phyloP scores from a whole-genome alignment of 2,888 invertebrate species.

The Limnephilus rhombicus region DNA sequence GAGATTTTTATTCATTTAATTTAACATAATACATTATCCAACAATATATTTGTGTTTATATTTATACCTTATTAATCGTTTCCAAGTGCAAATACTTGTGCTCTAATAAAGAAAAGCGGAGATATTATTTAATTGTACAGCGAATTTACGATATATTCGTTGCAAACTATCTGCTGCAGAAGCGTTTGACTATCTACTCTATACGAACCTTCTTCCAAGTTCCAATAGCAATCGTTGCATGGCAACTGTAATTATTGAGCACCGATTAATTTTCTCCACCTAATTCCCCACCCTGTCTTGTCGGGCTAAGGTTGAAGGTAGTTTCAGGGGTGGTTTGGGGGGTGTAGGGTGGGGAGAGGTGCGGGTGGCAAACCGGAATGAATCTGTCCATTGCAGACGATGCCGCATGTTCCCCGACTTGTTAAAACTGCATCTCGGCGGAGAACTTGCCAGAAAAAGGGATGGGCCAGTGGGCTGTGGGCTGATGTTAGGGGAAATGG shows the following conservation, averaged over 20 bases:
- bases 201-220: background rate
- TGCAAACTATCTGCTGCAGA: background rate
- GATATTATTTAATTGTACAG: background rate
- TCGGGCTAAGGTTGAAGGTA: background rate
- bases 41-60: too few species aligned
- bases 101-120: too few species aligned
- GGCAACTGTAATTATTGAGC: slow-evolving; percentile 38
- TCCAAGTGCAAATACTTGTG: too few species aligned
- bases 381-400: slow-evolving; percentile 65
- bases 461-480: slow-evolving; percentile 9
- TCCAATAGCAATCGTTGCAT: slow-evolving; percentile 30
- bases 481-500: slow-evolving; percentile 17
- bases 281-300: slow-evolving; percentile 8
- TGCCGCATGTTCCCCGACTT: slow-evolving; percentile 66
- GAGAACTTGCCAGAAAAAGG: slow-evolving; percentile 38
- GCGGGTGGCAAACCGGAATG: slow-evolving; percentile 65
- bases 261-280: slow-evolving; percentile 41
- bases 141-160: background rate
- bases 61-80: too few species aligned
- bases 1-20: too few species aligned
- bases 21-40: too few species aligned
- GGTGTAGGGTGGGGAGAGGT: background rate
- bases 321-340: background rate
- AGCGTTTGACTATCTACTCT: background rate
- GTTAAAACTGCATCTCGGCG: slow-evolving; percentile 66